A percentile compares a stretch with the other conserved stretches of the same genome.
phyloP scores from a whole-genome alignment of 2,113 vertebrate species.

The Balaeniceps rex region DNA sequence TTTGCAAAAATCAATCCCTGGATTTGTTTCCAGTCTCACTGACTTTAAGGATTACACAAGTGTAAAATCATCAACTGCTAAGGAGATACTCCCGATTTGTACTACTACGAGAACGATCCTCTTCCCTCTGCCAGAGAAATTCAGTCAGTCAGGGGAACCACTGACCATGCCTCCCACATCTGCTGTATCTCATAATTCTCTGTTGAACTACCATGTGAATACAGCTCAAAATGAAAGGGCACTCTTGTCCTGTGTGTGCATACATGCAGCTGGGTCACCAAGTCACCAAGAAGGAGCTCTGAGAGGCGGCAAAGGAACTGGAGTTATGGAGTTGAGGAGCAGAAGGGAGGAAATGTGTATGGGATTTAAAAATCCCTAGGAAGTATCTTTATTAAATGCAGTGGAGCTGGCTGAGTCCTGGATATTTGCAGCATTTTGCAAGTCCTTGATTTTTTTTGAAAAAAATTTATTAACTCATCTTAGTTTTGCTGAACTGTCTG shows the following conservation, averaged over 20 bases:
- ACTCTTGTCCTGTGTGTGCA: not conserved
- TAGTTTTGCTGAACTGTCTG: slow-evolving; percentile 10
- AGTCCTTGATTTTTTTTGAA: not conserved
- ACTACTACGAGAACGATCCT: fast-evolving
- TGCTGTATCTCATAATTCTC: not conserved
- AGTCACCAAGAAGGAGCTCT: not conserved
- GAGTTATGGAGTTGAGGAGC: not conserved
- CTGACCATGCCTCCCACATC: not conserved
- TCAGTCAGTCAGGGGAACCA: not conserved
- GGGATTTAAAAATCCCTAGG: not conserved
- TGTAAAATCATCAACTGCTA: not conserved
- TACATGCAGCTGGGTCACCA: not conserved
- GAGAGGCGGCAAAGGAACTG: not conserved
- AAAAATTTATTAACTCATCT: not conserved
- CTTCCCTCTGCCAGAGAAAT: not conserved
- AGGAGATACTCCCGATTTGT: not conserved
- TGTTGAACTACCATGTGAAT: not conserved
- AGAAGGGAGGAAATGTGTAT: not conserved
- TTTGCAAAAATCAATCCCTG: not conserved
- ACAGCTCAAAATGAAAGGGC: not conserved
- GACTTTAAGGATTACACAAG: not conserved
- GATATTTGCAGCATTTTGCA: not conserved
- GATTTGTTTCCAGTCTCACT: not conserved
- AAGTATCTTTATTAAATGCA: not conserved
- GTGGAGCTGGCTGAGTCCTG: not conserved